Conservation (phyloP, 2,797 vertebrate species). For the Phrynocephalus forsythii region DNA sequence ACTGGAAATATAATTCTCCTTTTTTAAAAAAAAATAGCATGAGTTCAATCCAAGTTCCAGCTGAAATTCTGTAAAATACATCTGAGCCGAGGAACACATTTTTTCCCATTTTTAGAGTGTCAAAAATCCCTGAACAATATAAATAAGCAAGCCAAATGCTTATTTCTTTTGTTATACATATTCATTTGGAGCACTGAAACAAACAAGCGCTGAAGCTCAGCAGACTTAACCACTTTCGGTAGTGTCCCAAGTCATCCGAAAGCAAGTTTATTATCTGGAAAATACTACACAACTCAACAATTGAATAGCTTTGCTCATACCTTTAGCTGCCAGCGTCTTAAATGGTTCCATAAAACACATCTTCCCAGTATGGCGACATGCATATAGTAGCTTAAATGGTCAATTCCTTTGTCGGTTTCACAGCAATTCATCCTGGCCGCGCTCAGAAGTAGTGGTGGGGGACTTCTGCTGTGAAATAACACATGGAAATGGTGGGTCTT, state of each 20-base stretch:
- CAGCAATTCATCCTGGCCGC: slow-evolving; percentile 30
- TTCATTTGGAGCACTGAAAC: slow-evolving; percentile 42
- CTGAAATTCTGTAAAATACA: slow-evolving; percentile 24
- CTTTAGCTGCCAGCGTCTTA: slow-evolving; percentile 48
- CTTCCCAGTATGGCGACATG: slow-evolving; percentile 34
- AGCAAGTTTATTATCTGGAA: slow-evolving; percentile 59
- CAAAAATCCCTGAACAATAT: slow-evolving; percentile 28
- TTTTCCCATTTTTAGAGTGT: slow-evolving; percentile 50
- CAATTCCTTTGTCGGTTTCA: slow-evolving; percentile 49
- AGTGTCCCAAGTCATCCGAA: slow-evolving; percentile 42
- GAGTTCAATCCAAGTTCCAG: slow-evolving; percentile 14
- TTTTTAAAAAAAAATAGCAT: slow-evolving; percentile 4
- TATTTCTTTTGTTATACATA: slow-evolving; percentile 44
- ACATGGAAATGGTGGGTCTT: not conserved
- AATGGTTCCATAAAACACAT: slow-evolving; percentile 55
- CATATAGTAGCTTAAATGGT: slow-evolving; percentile 27
- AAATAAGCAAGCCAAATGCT: slow-evolving; percentile 41
- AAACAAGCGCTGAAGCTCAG: slow-evolving; percentile 44
- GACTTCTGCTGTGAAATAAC: slow-evolving; percentile 17
- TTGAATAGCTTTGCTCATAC: slow-evolving; percentile 37
- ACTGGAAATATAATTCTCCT: slow-evolving; percentile 31
- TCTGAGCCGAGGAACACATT: slow-evolving; percentile 28
- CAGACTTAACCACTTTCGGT: slow-evolving; percentile 38
- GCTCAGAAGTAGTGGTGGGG: not conserved
- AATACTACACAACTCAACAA: slow-evolving; percentile 52